Evolutionary conservation across 2,113 vertebrate genomes (phyloP), one percentile per base, ranked within the genome.

Genomic region (Oenanthe melanoleuca): DNA sequence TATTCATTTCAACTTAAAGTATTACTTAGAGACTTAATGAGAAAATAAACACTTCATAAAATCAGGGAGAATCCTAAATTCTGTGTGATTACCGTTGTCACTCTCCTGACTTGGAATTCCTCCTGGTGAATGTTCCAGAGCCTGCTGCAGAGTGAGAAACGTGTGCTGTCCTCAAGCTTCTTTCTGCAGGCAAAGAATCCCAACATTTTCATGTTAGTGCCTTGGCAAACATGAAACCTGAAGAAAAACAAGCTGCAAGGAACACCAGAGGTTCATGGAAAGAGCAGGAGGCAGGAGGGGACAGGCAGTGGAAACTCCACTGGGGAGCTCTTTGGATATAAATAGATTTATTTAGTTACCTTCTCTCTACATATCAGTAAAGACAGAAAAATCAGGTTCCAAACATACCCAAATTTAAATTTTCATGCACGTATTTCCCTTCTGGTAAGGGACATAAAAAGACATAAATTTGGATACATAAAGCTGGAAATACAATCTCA

Each of bases 101-200:
- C 79, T 86, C 49, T 91, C 63, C 71, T 78, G 87, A 12, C 79
- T 83, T 33, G 47, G 64, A 37, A 73, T 77, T 45, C 56, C 75
- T 90, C 38, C 88, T 63, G 91, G 34, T 17, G 53, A 71, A 10
- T 2, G 86, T 45, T 56, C 44, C 38, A 18, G 21, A 0, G 57
- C 22, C 83, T 13, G 65, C 88, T 87, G 74, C 4, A 47, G 26
- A 8, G 16, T 3, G 38, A 85, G 28, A 52, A 79, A 67, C 0
- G 38, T 28, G 24, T 65, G 23, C 74, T 73, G 84, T n/a, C 79
- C 85, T 89, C 84, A n/a, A 31, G 37, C 93, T 88, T 96, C 94
- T 61, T 70, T 33, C 94, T 96, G 77, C 52, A 57, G 25, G 20
- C 29, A 85, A 72, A 49, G 75, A 24, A 59, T 23, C 9, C 63